Percentiles rank a stretch among this genome's conserved stretches.
Evolutionary conservation across 2,113 vertebrate species (phyloP).

Genomic region (Xerus inauris): DNA sequence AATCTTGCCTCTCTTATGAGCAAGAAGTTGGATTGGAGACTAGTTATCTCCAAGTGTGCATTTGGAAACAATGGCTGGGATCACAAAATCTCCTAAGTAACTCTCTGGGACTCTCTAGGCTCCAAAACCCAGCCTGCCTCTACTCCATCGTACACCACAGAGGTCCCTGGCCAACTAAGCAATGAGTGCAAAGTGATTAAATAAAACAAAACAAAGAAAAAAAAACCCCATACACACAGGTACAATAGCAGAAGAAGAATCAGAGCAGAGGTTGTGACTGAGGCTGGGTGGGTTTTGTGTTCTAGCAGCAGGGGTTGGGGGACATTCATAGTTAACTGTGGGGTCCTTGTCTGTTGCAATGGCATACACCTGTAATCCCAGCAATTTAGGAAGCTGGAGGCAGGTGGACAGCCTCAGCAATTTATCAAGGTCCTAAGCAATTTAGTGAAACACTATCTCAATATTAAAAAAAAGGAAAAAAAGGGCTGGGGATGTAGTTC

Average conservation of each 20-base stretch:
- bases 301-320: background rate
- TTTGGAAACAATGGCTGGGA: background rate
- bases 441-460: no score
- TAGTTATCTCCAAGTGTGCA: background rate
- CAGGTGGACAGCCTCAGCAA: no score
- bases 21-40: background rate
- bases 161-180: rapidly evolving
- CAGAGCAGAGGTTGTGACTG: background rate
- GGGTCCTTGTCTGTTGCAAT: background rate
- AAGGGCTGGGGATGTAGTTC: no score
- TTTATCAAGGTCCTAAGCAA: no score
- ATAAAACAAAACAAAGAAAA: background rate
- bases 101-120: background rate
- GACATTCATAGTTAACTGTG: no score
- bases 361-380: no score
- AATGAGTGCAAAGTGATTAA: background rate
- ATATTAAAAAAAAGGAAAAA: no score
- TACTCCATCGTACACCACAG: background rate
- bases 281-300: background rate
- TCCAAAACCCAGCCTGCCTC: background rate
- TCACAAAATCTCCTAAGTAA: background rate
- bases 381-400: no score
- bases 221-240: background rate
- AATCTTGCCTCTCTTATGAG: no score
- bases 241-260: no score